Conservation (phyloP, 2,797 vertebrate genomes). For the Propithecus deckenii region DNA sequence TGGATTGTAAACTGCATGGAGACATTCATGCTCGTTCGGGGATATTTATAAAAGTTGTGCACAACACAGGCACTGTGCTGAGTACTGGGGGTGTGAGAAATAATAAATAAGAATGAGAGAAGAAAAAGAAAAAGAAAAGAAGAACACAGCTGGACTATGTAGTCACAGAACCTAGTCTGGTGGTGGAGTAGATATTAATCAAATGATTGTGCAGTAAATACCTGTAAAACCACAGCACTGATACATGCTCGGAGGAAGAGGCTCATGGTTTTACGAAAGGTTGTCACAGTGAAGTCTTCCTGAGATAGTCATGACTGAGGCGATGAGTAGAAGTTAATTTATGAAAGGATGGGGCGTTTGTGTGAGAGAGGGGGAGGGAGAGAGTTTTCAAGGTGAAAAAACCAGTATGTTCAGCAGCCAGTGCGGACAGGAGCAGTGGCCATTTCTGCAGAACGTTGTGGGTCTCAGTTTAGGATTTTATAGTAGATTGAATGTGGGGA, state of each 20-base stretch:
- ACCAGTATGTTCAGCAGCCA: too few species aligned
- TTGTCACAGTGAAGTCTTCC: not conserved
- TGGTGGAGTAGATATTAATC: not conserved
- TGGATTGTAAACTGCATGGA: not conserved
- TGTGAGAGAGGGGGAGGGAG: not conserved
- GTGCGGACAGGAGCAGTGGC: not conserved
- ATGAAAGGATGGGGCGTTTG: not conserved
- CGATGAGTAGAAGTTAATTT: not conserved
- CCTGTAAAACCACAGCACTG: not conserved
- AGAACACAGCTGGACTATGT: not conserved
- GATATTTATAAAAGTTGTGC: not conserved
- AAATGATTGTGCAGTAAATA: not conserved
- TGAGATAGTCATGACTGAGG: not conserved
- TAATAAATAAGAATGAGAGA: not conserved
- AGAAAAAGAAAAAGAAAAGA: not conserved
- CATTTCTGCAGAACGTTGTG: not conserved
- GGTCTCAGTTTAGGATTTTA: not conserved
- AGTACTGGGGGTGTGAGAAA: not conserved
- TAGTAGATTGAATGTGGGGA: not conserved
- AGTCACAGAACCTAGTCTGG: not conserved
- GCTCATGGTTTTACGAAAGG: not conserved
- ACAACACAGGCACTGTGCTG: not conserved
- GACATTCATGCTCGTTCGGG: not conserved
- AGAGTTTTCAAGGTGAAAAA: not conserved
- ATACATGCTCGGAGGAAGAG: not conserved